Conservation (phyloP, 2,888 invertebrate genomes). For the Trachelus stipa region DNA sequence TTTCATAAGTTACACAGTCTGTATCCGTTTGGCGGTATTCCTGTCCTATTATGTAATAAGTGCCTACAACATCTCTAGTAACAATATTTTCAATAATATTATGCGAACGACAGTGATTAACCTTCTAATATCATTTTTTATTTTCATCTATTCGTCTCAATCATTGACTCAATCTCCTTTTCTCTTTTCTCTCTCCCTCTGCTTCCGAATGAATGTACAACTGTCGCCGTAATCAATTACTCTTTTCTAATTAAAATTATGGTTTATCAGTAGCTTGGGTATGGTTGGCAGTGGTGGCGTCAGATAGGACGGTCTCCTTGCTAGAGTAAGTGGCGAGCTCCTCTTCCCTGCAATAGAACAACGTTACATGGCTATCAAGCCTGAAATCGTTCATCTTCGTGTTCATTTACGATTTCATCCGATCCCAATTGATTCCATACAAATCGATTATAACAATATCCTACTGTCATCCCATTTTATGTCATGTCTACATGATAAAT, state of each 20-base stretch:
- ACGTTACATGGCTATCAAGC: conserved; percentile 58
- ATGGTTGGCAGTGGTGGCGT: conserved; percentile 63
- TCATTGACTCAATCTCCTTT: conserved; percentile 16
- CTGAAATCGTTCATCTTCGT: conserved; percentile 22
- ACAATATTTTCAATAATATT: conserved; percentile 21
- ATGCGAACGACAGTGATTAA: conserved; percentile 16
- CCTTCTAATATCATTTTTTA: conserved; percentile 15
- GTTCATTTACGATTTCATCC: neutral
- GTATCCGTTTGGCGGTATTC: conserved; percentile 6
- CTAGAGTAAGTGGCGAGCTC: conserved; percentile 65
- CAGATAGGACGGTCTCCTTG: conserved; percentile 64
- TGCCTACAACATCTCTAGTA: conserved; percentile 21
- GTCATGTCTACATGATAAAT: too few relatives aligned
- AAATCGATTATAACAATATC: too few relatives aligned
- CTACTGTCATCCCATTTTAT: too few relatives aligned
- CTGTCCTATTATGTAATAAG: conserved; percentile 9
- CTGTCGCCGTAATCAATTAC: too few relatives aligned
- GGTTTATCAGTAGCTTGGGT: conserved; percentile 57
- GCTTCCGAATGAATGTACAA: too few relatives aligned
- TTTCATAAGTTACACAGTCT: conserved; percentile 14
- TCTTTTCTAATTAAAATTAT: conserved; percentile 40
- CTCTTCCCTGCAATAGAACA: conserved; percentile 65
- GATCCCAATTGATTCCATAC: too few relatives aligned
- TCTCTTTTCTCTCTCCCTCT: neutral
- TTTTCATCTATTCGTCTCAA: neutral